phyloP scores from a whole-genome alignment of 2,797 vertebrate genomes.

The Typhlichthys eigenmanni region DNA sequence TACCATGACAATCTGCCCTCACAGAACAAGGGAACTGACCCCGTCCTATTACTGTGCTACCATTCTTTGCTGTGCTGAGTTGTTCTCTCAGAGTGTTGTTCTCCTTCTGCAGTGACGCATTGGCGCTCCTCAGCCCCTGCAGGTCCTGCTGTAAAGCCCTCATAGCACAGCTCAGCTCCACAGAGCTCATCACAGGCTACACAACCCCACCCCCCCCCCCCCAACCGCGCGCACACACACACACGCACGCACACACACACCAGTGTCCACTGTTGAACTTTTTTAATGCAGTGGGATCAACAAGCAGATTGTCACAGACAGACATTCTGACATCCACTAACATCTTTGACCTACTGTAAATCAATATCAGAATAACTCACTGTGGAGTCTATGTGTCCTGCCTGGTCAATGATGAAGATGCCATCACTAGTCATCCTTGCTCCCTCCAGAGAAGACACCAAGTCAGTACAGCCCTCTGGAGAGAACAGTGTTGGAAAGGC shows the following conservation, averaged over 20 bases:
- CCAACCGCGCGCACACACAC: constrained; percentile 1
- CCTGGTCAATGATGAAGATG: constrained; percentile 78
- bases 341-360: too few relatives aligned
- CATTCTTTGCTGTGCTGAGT: constrained; percentile 59
- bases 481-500: neutral
- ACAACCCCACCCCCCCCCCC: constrained; percentile 40
- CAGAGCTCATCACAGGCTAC: constrained; percentile 41
- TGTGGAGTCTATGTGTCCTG: constrained; percentile 33
- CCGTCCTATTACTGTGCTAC: constrained; percentile 45
- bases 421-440: constrained; percentile 75
- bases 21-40: neutral
- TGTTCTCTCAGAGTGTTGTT: constrained; percentile 80
- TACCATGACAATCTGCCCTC: too few relatives aligned
- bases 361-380: constrained; percentile 50
- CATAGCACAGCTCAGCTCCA: constrained; percentile 55
- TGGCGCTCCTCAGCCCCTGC: constrained; percentile 78
- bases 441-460: constrained; percentile 62
- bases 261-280: neutral
- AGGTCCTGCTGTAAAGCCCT: constrained; percentile 77
- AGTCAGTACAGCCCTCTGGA: constrained; percentile 80
- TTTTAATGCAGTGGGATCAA: too few relatives aligned
- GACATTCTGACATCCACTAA: too few relatives aligned
- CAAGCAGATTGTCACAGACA: too few relatives aligned
- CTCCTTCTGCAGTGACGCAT: constrained; percentile 80
- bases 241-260: constrained; percentile 2